Percentiles rank a stretch among this genome's conserved stretches.
These are phyloP conservation scores for Phataginus tetradactyla DNA, from an alignment of 2,797 vertebrate species.

Conservation along the genomic window DNA sequence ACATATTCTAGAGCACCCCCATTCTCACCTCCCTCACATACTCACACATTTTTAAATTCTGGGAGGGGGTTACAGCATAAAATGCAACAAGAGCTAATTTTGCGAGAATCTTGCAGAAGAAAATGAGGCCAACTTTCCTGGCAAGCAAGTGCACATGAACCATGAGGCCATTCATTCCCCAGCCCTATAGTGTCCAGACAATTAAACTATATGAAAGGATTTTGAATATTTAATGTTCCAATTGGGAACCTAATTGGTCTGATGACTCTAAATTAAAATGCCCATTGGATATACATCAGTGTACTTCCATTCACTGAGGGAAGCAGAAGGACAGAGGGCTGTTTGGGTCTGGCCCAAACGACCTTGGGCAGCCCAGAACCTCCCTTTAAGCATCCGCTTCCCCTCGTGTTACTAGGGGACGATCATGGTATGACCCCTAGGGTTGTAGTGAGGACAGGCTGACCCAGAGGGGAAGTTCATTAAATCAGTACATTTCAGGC, in stretches of 20 bases:
- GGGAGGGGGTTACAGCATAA: not conserved
- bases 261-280: constrained; percentile 14
- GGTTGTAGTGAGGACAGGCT: not conserved
- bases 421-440: not conserved
- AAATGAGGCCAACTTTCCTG: not conserved
- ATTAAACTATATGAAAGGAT: constrained; percentile 16
- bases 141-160: not conserved
- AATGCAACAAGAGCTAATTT: constrained; percentile 46
- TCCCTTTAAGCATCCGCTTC: not conserved
- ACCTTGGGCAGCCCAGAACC: not conserved
- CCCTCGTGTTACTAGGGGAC: not conserved
- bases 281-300: not conserved
- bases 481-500: not conserved
- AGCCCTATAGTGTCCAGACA: not conserved
- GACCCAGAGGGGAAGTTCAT: not conserved
- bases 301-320: not conserved
- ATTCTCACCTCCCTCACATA: not conserved
- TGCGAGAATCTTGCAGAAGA: constrained; percentile 49
- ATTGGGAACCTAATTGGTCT: not conserved
- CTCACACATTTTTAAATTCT: constrained; percentile 40
- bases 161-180: not conserved
- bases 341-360: not conserved
- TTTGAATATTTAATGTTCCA: constrained; percentile 31
- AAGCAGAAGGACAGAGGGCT: not conserved
- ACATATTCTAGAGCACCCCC: not conserved